Percentiles rank a stretch among this genome's conserved stretches.
These are phyloP conservation scores for Bombus superbus DNA, from an alignment of 1,140 invertebrate genomes.

Conservation along the genomic window DNA sequence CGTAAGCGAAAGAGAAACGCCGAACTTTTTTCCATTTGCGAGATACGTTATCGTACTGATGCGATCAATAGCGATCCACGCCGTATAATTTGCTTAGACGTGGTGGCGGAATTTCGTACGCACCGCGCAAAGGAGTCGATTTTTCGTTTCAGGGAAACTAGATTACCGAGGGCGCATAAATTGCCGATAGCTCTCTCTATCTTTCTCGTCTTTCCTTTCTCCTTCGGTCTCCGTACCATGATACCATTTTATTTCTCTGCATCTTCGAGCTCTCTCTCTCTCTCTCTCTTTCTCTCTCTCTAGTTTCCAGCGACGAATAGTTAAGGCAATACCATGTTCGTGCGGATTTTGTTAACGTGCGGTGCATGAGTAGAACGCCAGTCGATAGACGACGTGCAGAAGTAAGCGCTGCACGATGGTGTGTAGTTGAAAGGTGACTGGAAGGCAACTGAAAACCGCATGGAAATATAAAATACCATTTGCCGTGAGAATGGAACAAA, in stretches of 20 bases:
- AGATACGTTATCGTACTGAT: background rate
- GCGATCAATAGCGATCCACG: constrained; percentile 34
- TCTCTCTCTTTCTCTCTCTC: background rate
- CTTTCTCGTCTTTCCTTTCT: background rate
- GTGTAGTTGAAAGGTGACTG: background rate
- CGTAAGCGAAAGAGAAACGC: background rate
- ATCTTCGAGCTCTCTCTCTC: background rate
- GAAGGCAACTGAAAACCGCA: background rate
- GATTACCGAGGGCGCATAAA: constrained; percentile 51
- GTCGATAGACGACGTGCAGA: background rate
- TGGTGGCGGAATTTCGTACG: constrained; percentile 54
- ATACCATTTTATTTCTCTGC: background rate
- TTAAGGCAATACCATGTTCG: background rate
- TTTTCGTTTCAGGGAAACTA: constrained; percentile 43
- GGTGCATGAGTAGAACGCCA: background rate
- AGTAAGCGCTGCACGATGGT: too few species aligned
- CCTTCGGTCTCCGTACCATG: background rate
- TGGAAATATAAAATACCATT: background rate
- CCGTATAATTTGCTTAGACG: constrained; percentile 55
- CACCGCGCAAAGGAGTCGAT: constrained; percentile 39
- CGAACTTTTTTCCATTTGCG: background rate
- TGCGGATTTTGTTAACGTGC: background rate
- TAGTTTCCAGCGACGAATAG: too few species aligned
- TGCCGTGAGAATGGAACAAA: constrained; percentile 36
- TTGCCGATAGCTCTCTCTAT: constrained; percentile 28